Evolutionary conservation across 2,888 invertebrate species (phyloP), one percentile per base, ranked within the genome.

Genomic region (Tetranychus piercei): DNA sequence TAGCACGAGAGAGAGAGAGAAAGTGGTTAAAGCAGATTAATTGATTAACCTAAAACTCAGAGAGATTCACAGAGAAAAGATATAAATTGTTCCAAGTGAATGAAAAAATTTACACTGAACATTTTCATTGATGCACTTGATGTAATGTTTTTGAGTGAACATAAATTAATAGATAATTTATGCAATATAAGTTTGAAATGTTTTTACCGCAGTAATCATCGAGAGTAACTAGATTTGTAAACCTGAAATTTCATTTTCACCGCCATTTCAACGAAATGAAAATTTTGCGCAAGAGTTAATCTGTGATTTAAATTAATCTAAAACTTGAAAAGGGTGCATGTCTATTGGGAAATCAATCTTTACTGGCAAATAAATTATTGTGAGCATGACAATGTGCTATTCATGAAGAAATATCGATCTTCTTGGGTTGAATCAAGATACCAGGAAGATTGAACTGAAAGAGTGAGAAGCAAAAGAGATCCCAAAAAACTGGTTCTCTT

Each of bases 11-110:
- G 66, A 66, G 66, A 66, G 11, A 66, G 66, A 9, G 66, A 65
- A 9, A 66, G 66, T 20, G 20, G 66, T 11, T 20, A 66, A 66
- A 66, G 66, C n/a, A 66, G 20, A 66, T 66, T 18, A 66, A 66
- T 20, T 66, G 66, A 20, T 20, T 66, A 20, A 66, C n/a, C 18
- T 20, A 20, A 9, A 20, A 11, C 7, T 20, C 6, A 66, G 66
- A 66, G 66, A 66, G 66, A 66, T 66, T 18, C 18, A 20, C 20
- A 66, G 72, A 69, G n/a, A 72, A 67, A 3, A 18, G n/a, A 66
- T 66, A 18, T 20, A 66, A 20, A 66, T 66, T 18, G 66, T 20
- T 66, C n/a, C 6, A 20, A 20, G 66, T 9, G 9, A 66, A 66
- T 66, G 66, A 66, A 66, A 66, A 18, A 66, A 11, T 18, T 66